Conservation (phyloP, 2,888 invertebrate species). For the Pammene aurita region DNA sequence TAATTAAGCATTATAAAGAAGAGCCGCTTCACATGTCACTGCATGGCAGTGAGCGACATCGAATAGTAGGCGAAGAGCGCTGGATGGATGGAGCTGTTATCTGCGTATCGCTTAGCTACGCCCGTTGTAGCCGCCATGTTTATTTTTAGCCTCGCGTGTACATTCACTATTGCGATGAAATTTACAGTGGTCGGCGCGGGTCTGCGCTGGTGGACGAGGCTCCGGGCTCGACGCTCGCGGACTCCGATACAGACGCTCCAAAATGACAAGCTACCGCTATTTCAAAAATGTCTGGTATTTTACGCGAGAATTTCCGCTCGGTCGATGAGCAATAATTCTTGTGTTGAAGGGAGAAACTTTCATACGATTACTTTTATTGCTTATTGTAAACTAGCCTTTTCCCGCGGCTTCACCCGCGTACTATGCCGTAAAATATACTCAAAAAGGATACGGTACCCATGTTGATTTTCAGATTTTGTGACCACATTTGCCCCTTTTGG, state of each 20-base stretch:
- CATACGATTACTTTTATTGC: conserved; percentile 67
- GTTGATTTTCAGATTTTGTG: too few species aligned
- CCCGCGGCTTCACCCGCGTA: too few species aligned
- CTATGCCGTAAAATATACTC: too few species aligned
- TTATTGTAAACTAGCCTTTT: too few species aligned
- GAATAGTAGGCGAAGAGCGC: conserved; percentile 46
- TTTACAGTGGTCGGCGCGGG: conserved; percentile 66
- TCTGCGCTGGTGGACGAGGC: conserved; percentile 53
- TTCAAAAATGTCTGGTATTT: conserved; percentile 77
- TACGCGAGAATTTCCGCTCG: conserved; percentile 68
- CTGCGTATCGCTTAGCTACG: conserved; percentile 74
- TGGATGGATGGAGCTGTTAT: conserved; percentile 68
- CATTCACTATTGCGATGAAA: conserved; percentile 77
- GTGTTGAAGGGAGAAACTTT: conserved; percentile 62
- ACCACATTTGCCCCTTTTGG: too few species aligned
- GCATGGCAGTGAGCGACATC: conserved; percentile 12
- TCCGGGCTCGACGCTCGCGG: conserved; percentile 57
- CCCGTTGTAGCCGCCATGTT: conserved; percentile 72
- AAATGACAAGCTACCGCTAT: conserved; percentile 75
- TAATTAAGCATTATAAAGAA: conserved; percentile 64
- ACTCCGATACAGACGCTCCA: conserved; percentile 68
- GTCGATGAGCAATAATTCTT: conserved; percentile 71
- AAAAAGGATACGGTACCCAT: too few species aligned
- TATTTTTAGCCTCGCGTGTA: conserved; percentile 78
- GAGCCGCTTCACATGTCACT: conserved; percentile 50